Evolutionary conservation across 2,888 invertebrate genomes (phyloP), one percentile per base, ranked within the genome.

Genomic region (Galerucella pusilla): DNA sequence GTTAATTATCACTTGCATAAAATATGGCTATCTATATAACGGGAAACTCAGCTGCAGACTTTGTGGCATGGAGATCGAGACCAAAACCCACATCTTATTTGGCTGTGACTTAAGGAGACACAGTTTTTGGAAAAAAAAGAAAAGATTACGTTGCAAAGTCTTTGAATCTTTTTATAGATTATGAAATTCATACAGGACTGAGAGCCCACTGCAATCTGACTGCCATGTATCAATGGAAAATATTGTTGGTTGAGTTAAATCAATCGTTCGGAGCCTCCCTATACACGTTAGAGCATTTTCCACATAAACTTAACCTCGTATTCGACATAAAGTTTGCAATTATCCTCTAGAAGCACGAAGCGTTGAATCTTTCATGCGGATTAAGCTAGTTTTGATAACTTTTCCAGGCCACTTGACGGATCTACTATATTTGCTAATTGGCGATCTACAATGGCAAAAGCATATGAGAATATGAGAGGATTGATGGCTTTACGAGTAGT

Each of bases 401-500:
- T 61, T 61, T 61, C 35, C 61, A 14, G 35, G 6, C 28, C 61
- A 61, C 61, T 61, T 14, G 12, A 61, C 61, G 11, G 7, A 35
- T 61, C 61, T 35, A 61, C 61, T 16, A 35, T 35, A 57, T 16
- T 16, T 11, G 7, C 35, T 61, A 61, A 61, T 61, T 35, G 61
- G 61, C 61, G 14, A 61, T 61, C 61, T 5, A 61, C 61, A 71
- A 57, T 52, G 65, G 45, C 65, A 25, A 65, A 16, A 59, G 35
- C 69, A 63, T n/a, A 74, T 74, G 70, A 74, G 60, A 74, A 63
- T n/a, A 74, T 74, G 70, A 74, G 60, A 74, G 70, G 70, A 70
- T 70, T 74, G 70, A 74, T 74, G 61, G 70, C 66, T 70, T 67
- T 49, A 61, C n/a, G 16, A 67, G 70, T 66, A 74, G 70, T 71